A percentile compares a stretch with the other conserved stretches of the same genome.
These are phyloP conservation scores for Diarsia mendica DNA, from an alignment of 2,888 invertebrate species.

Conservation along the genomic window DNA sequence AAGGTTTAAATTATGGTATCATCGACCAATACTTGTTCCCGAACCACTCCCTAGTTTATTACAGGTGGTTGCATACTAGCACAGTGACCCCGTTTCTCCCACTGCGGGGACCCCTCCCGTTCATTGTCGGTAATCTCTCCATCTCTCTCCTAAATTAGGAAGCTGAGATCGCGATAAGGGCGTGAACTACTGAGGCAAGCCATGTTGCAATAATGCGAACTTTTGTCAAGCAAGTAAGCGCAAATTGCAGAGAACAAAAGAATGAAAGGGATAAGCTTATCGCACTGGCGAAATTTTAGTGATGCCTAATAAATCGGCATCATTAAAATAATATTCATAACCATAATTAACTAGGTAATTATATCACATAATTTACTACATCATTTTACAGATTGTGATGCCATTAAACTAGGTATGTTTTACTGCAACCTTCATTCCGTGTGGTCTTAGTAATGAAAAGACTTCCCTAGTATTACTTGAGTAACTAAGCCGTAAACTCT, in stretches of 20 bases:
- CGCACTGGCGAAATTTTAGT: neutral
- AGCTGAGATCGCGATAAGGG: slow-evolving; percentile 78
- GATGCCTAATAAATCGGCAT: neutral
- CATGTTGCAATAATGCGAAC: slow-evolving; percentile 61
- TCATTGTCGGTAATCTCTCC: slow-evolving; percentile 79
- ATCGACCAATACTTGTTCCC: slow-evolving; percentile 23
- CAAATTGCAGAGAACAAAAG: slow-evolving; percentile 36
- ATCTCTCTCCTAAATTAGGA: slow-evolving; percentile 83
- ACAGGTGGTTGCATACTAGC: slow-evolving; percentile 77
- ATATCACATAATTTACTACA: neutral
- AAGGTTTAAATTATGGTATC: neutral
- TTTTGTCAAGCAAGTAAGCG: slow-evolving; percentile 56
- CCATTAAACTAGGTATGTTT: neutral
- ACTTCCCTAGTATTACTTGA: neutral
- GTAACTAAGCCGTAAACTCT: neutral
- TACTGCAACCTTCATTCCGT: neutral
- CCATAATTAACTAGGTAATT: neutral
- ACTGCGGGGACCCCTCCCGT: slow-evolving; percentile 75
- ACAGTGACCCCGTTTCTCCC: slow-evolving; percentile 81
- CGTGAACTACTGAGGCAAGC: slow-evolving; percentile 64
- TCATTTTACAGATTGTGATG: neutral
- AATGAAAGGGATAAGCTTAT: slow-evolving; percentile 2
- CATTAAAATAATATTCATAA: too few relatives aligned
- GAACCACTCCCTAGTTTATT: slow-evolving; percentile 57
- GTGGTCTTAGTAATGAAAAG: slow-evolving; percentile 3